phyloP scores from a whole-genome alignment of 2,888 invertebrate species.

The Panorpa germanica region DNA sequence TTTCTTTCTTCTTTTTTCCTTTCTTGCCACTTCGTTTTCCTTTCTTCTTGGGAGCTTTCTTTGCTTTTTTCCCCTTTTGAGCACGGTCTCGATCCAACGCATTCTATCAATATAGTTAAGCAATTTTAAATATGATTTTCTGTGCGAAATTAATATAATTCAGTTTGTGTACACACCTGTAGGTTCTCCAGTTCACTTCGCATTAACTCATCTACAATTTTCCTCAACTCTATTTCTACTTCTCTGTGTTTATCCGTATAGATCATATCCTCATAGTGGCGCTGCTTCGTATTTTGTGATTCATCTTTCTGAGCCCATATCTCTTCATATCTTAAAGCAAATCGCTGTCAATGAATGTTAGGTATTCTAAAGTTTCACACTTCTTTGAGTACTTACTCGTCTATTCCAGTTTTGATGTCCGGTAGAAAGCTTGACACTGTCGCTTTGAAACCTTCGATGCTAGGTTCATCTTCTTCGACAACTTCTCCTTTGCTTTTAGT shows the following conservation, averaged over 20 bases:
- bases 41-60: constrained; percentile 60
- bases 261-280: constrained; percentile 65
- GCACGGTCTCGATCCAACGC: constrained; percentile 54
- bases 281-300: constrained; percentile 48
- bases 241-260: constrained; percentile 64
- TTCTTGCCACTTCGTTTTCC: constrained; percentile 68
- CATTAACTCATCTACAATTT: constrained; percentile 63
- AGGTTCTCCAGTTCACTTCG: constrained; percentile 46
- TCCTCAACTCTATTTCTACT: constrained; percentile 66
- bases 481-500: constrained; percentile 38
- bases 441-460: constrained; percentile 42
- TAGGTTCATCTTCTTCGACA: constrained; percentile 42
- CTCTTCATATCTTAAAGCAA: constrained; percentile 40
- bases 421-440: constrained; percentile 51
- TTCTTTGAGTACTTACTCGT: constrained; percentile 32
- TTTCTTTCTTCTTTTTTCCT: constrained; percentile 83
- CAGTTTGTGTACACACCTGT: constrained; percentile 23
- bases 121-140: constrained; percentile 4
- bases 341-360: not conserved
- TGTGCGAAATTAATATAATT: not conserved
- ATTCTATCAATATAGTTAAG: constrained; percentile 29
- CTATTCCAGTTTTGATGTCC: constrained; percentile 48
- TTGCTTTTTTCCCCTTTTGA: constrained; percentile 54
- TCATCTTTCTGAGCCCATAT: constrained; percentile 73
- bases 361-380: constrained; percentile 7